Evolutionary conservation across 2,113 vertebrate species (phyloP), one percentile per base, ranked within the genome.

Genomic region (Dromas ardeola): DNA sequence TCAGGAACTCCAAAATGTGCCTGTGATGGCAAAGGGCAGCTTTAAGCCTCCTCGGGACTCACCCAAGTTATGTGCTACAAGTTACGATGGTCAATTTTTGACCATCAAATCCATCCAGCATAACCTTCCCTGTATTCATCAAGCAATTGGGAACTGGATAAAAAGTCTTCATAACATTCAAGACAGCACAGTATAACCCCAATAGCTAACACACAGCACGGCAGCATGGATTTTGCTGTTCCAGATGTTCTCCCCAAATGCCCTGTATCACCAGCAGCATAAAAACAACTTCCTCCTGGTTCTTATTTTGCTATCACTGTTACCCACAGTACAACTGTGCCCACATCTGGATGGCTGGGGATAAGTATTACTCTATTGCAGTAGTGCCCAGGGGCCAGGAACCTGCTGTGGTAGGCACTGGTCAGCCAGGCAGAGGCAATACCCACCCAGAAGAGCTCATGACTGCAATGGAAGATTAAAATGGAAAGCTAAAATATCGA

Each of bases 301-400:
- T 91, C 86, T 78, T 36, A 50, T 52, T 90, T 72, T 86, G 71
- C n/a, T 53, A 2, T 53, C 49, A 29, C 32, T 22, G 30, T 62
- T 43, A 69, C 26, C 78, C 58, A 72, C 58, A 61, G 58, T 19
- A 45, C 0, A 0, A 47, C 43, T 9, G 1, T 72, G 79, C 45
- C 82, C 34, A 58, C 30, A 65, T 22, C 71, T 92, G 71, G 49
- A n/a, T 45, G 55, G 47, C 34, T 92, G 53, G 34, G 76, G 36
- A 25, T 22, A 29, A 22, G 10, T 17, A 13, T 70, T 42, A 40
- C 17, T n/a, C 47, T 20, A 1, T 1, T 61, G 38, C 59, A 36
- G 49, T 2, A 78, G 73, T 36, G 89, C 40, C 52, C 45, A 77
- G 40, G 36, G 18, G 40, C 40, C 66, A 86, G 82, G 30, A 80